Conservation (phyloP, 2,113 vertebrate genomes). For the Vulpes lagopus region DNA sequence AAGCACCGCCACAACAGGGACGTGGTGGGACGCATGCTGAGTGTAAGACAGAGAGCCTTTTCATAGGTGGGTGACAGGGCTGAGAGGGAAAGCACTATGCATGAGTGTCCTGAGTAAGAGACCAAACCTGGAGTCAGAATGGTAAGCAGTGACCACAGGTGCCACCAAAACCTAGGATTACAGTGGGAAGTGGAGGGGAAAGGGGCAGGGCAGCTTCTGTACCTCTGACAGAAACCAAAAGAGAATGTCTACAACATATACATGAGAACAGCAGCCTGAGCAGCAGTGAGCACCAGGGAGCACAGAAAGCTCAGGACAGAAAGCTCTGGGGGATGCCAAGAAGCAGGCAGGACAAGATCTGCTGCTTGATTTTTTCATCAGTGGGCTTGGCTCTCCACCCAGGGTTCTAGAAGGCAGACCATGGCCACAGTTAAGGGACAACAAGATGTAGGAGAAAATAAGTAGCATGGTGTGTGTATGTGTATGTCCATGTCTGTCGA, state of each 20-base stretch:
- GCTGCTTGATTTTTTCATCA: not conserved
- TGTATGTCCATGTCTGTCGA: too few species aligned
- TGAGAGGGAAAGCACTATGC: not conserved
- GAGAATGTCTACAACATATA: not conserved
- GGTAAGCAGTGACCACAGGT: not conserved
- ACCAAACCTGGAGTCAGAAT: not conserved
- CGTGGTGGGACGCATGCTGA: rapidly evolving
- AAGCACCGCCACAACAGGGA: not conserved
- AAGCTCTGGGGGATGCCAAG: not conserved
- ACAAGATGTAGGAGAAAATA: rapidly evolving
- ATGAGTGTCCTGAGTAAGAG: rapidly evolving
- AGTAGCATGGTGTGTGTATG: rapidly evolving
- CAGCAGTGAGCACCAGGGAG: too few species aligned
- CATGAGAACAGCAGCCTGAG: not conserved
- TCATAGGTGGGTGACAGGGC: not conserved
- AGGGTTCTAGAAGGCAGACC: not conserved
- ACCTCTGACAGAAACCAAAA: too few species aligned
- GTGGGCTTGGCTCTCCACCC: not conserved
- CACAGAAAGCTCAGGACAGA: not conserved
- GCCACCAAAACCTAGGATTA: not conserved
- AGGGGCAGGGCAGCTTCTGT: rapidly evolving
- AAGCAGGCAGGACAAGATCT: not conserved
- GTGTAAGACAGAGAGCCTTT: not conserved
- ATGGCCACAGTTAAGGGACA: not conserved
- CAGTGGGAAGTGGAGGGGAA: not conserved